These are phyloP conservation scores for Eptesicus fuscus DNA, from an alignment of 2,113 vertebrate species.

Conservation along the genomic window DNA sequence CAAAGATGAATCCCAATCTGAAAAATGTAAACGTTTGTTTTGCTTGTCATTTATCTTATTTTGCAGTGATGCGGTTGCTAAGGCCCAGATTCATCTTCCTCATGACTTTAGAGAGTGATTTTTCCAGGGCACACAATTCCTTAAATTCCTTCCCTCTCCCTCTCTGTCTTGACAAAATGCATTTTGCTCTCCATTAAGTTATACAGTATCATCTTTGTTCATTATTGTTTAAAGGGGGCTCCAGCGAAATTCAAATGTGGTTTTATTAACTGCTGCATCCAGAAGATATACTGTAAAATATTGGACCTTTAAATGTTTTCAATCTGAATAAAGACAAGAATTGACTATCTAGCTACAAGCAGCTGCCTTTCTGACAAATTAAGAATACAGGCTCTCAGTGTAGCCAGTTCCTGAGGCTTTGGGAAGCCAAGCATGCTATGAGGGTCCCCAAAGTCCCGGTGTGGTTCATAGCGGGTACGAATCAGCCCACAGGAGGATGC, in stretches of 20 bases:
- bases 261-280: constrained; percentile 46
- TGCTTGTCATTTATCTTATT: neutral
- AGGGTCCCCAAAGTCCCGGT: neutral
- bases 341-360: neutral
- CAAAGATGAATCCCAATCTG: constrained; percentile 40
- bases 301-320: constrained; percentile 30
- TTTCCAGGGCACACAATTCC: constrained; percentile 51
- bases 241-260: constrained; percentile 26
- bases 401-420: neutral
- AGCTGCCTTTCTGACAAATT: neutral
- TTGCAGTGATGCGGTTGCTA: constrained; percentile 21
- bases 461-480: neutral
- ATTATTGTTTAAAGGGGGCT: constrained; percentile 37
- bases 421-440: neutral
- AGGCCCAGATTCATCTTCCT: constrained; percentile 11
- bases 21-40: neutral
- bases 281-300: constrained; percentile 28
- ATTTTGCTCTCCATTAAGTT: constrained; percentile 62
- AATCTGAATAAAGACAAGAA: constrained; percentile 6
- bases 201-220: constrained; percentile 41
- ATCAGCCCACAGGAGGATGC: neutral
- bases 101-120: constrained; percentile 33
- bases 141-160: constrained; percentile 39
- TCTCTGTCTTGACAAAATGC: constrained; percentile 40
- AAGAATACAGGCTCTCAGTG: neutral